A percentile compares a stretch with the other conserved stretches of the same genome.
Evolutionary conservation across 2,113 vertebrate species (phyloP).

Genomic region (Psettodes erumei): DNA sequence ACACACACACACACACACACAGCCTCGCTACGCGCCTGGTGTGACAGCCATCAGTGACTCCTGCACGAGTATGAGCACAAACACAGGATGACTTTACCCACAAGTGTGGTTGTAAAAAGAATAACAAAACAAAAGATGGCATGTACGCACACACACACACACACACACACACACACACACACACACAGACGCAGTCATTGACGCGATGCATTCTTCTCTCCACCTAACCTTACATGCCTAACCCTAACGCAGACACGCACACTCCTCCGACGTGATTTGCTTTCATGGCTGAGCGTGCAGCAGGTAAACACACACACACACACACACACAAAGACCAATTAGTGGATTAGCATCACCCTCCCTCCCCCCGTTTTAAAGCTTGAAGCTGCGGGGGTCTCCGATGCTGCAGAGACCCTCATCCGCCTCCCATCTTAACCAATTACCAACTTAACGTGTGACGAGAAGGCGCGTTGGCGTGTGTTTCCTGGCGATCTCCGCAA

Average conservation of each 20-base stretch:
- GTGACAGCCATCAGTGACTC: slow-evolving; percentile 26
- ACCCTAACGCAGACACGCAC: neutral
- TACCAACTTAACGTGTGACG: slow-evolving; percentile 8
- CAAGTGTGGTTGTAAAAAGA: neutral
- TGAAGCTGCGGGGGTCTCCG: slow-evolving; percentile 24
- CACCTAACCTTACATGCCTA: too few species aligned
- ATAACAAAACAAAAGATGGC: neutral
- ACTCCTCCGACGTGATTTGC: neutral
- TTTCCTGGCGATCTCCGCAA: neutral
- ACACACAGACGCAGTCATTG: neutral
- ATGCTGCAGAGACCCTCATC: slow-evolving; percentile 19
- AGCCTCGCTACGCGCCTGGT: slow-evolving; percentile 9
- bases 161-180: neutral
- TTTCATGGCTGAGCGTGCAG: neutral
- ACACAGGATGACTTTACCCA: slow-evolving; percentile 8
- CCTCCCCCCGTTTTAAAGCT: neutral
- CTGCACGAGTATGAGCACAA: slow-evolving; percentile 15
- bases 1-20: slow-evolving; percentile 15
- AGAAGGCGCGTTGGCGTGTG: neutral
- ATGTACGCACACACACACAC: neutral
- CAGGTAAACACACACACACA: slow-evolving; percentile 21
- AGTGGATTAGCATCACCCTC: slow-evolving; percentile 19
- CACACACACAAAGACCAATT: slow-evolving; percentile 7
- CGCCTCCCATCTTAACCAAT: slow-evolving; percentile 27
- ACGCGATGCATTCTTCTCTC: too few species aligned